These are phyloP conservation scores for Chalcis sispes DNA, from an alignment of 2,888 invertebrate species.

Conservation along the genomic window DNA sequence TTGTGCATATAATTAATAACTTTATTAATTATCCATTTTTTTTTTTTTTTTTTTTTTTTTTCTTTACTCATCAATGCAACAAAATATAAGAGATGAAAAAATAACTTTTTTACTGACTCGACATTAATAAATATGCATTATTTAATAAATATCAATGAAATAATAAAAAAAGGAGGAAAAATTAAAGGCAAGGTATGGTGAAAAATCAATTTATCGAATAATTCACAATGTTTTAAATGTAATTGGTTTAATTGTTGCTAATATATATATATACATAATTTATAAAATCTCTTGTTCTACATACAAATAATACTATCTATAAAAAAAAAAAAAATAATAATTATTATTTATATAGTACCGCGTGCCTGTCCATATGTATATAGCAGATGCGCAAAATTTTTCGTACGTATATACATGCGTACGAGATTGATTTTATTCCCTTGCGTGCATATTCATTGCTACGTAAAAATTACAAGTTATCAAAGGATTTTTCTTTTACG, in stretches of 20 bases:
- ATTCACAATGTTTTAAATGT: conserved; percentile 20
- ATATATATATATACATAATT: conserved; percentile 72
- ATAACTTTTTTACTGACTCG: too few relatives aligned
- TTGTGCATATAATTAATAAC: too few relatives aligned
- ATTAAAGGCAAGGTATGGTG: not conserved
- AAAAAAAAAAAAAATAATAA: conserved; percentile 45
- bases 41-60: too few relatives aligned
- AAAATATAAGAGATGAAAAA: too few relatives aligned
- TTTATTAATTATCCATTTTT: too few relatives aligned
- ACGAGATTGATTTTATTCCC: conserved; percentile 5
- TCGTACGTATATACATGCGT: not conserved
- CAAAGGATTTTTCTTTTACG: too few relatives aligned
- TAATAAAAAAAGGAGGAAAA: not conserved
- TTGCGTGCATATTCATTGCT: not conserved
- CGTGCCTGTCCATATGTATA: conserved; percentile 14
- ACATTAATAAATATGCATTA: too few relatives aligned
- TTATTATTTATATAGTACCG: conserved; percentile 46
- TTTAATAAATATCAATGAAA: too few relatives aligned
- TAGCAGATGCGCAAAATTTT: conserved; percentile 20
- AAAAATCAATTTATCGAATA: conserved; percentile 5
- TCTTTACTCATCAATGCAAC: too few relatives aligned
- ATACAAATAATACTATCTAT: conserved; percentile 69
- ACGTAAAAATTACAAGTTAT: conserved; percentile 37
- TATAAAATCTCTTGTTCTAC: conserved; percentile 69
- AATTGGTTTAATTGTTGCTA: conserved; percentile 56